Evolutionary conservation across 1,140 invertebrate species (phyloP).

Genomic region (Cecropterus lyciades): DNA sequence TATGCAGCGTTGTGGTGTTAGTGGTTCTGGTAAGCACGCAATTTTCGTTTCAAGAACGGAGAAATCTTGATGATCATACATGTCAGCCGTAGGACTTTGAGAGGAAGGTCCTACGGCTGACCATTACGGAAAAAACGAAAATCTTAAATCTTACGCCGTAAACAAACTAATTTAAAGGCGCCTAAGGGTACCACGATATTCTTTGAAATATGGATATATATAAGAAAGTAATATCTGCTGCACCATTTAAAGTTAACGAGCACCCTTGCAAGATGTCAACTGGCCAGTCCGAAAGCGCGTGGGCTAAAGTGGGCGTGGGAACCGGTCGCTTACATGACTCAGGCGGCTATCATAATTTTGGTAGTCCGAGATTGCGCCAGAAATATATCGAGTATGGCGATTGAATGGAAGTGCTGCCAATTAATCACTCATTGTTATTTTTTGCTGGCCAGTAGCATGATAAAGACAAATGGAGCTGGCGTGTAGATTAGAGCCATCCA

Average conservation of each 20-base stretch:
- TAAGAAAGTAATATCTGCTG: constrained; percentile 13
- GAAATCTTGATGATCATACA: no score
- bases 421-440: constrained; percentile 26
- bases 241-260: constrained; percentile 35
- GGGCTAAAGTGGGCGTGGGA: constrained; percentile 56
- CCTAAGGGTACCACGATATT: background rate
- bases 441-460: constrained; percentile 22
- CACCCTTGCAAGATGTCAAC: constrained; percentile 53
- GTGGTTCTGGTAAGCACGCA: no score
- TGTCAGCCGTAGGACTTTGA: no score
- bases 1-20: no score
- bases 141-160: no score
- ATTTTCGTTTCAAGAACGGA: no score
- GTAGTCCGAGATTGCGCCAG: constrained; percentile 39
- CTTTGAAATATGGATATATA: background rate
- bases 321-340: constrained; percentile 55
- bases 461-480: constrained; percentile 16
- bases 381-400: constrained; percentile 6
- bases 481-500: constrained; percentile 1
- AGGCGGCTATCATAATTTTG: constrained; percentile 47
- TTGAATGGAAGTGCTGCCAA: constrained; percentile 17
- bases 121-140: no score
- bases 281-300: constrained; percentile 38
- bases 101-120: no score
- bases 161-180: no score